A percentile compares a stretch with the other conserved stretches of the same genome.
These are phyloP conservation scores for Carterocephalus palaemon DNA, from an alignment of 2,888 invertebrate genomes.

Conservation along the genomic window DNA sequence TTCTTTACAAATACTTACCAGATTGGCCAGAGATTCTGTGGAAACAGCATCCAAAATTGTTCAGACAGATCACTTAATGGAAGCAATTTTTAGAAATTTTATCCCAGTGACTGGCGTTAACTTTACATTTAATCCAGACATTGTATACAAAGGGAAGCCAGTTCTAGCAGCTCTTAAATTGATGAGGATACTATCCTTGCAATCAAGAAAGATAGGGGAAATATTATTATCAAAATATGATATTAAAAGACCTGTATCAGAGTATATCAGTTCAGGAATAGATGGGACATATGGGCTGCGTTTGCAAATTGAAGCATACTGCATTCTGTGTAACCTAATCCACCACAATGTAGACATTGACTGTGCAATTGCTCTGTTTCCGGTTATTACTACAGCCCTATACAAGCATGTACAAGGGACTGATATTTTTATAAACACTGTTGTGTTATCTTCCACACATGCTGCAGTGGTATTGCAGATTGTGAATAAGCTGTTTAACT, in stretches of 20 bases:
- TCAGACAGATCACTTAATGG: slow-evolving; percentile 81
- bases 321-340: slow-evolving; percentile 77
- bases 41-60: slow-evolving; percentile 82
- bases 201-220: slow-evolving; percentile 75
- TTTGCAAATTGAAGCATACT: slow-evolving; percentile 82
- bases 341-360: slow-evolving; percentile 73
- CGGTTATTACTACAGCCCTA: slow-evolving; percentile 76
- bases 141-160: slow-evolving; percentile 82
- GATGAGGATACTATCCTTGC: slow-evolving; percentile 83
- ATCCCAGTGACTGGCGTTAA: slow-evolving; percentile 66
- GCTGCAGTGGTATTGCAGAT: slow-evolving; percentile 76
- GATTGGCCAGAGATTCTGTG: slow-evolving; percentile 87
- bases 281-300: slow-evolving; percentile 73
- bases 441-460: slow-evolving; percentile 77
- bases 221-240: slow-evolving; percentile 75
- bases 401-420: slow-evolving; percentile 80
- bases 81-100: slow-evolving; percentile 79
- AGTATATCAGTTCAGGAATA: slow-evolving; percentile 76
- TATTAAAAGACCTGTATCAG: slow-evolving; percentile 73
- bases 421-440: slow-evolving; percentile 62
- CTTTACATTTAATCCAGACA: slow-evolving; percentile 59
- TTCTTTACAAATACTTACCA: slow-evolving; percentile 87
- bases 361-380: slow-evolving; percentile 68
- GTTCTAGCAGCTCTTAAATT: slow-evolving; percentile 85
- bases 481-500: slow-evolving; percentile 52